Base-by-base conservation (phyloP, 1,140 invertebrate genomes). In the Ylistrum balloti region DNA sequence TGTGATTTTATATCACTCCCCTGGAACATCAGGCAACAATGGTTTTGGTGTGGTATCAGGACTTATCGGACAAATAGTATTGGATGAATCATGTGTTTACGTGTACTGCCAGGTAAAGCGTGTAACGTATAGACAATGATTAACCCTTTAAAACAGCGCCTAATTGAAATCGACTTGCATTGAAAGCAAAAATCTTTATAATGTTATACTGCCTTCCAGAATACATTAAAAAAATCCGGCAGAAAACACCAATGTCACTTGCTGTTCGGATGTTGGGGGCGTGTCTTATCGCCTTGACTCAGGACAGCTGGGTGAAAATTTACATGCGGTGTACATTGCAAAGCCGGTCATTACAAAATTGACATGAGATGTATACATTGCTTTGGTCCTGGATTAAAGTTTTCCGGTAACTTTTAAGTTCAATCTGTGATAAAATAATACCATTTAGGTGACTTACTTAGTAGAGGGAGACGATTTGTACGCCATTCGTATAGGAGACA, bases 251-350 rank as follows among this genome's bases (percentile, higher is more conserved):
- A n/a, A 74, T 74, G 56, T 74, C 56, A 74, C 56, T 74, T n/a
- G n/a, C 22, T 74, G 56, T n/a, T 5, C 28, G 56, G 56, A 74
- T 74, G 56, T 28, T n/a, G 56, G 56, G 56, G 56, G 56, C 56
- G 56, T 74, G 56, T 74, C 56, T 74, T 74, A 74, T 74, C 56
- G 56, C 35, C 35, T 38, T 38, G 35, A n/a, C n/a, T 74, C n/a
- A 74, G 56, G 56, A 74, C 56, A 74, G 56, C 56, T 74, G 56
- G 56, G 17, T 74, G 56, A 28, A 28, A 74, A 74, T 74, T 22
- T 74, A 28, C 56, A 74, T 74, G 56, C 56, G 56, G 56, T 74
- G 56, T 74, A 74, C 56, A 74, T 74, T 74, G 56, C 22, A 74
- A 74, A 74, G 56, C 56, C 22, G 22, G n/a, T 74, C 56, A 74